Conservation (phyloP, 2,888 invertebrate genomes). For the Cheilosia vernalis region DNA sequence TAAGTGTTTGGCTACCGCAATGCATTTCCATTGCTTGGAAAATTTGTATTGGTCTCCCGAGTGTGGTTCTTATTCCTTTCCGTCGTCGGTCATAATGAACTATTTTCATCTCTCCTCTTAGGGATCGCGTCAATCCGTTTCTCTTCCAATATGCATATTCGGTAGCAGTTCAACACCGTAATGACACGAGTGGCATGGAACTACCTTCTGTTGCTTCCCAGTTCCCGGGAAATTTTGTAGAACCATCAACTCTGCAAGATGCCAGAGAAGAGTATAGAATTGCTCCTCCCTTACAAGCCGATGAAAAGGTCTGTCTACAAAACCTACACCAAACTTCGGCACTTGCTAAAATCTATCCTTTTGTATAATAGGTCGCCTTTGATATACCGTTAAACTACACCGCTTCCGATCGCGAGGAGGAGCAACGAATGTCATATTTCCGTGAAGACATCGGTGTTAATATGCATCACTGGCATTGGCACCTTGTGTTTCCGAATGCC, state of each 20-base stretch:
- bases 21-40: too few relatives aligned
- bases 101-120: constrained; percentile 74
- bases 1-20: too few relatives aligned
- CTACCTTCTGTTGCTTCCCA: constrained; percentile 91
- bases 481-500: constrained; percentile 92
- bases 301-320: neutral
- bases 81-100: too few relatives aligned
- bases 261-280: constrained; percentile 87
- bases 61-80: too few relatives aligned
- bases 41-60: too few relatives aligned
- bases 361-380: constrained; percentile 83
- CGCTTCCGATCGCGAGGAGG: constrained; percentile 89
- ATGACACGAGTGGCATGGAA: constrained; percentile 83
- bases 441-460: constrained; percentile 93
- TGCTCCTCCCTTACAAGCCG: constrained; percentile 82
- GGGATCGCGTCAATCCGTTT: constrained; percentile 91
- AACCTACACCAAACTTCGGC: too few relatives aligned
- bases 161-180: constrained; percentile 88
- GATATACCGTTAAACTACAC: constrained; percentile 90
- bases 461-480: constrained; percentile 97
- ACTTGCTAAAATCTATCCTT: too few relatives aligned
- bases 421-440: constrained; percentile 92
- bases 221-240: constrained; percentile 93
- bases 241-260: constrained; percentile 88
- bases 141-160: constrained; percentile 91